Conservation (phyloP, 2,888 invertebrate genomes). For the Coecobrya sp. region DNA sequence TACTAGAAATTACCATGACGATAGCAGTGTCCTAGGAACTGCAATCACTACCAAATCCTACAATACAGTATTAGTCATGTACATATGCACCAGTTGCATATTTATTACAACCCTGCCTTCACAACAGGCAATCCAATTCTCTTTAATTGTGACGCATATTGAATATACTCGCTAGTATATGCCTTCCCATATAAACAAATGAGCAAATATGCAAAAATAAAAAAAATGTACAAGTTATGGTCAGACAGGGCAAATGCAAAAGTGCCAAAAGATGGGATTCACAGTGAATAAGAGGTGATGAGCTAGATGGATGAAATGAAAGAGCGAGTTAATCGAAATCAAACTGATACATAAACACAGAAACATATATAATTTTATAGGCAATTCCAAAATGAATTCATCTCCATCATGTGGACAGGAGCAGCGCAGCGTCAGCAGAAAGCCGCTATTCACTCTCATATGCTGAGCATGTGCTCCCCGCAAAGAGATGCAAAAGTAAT, state of each 20-base stretch:
- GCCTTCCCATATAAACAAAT: not conserved
- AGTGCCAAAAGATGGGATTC: not conserved
- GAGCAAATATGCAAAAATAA: not conserved
- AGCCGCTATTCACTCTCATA: conserved; percentile 9
- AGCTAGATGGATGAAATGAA: not conserved
- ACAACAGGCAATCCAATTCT: not conserved
- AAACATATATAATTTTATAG: conserved; percentile 39
- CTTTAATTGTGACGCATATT: conserved; percentile 15
- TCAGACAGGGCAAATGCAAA: not conserved
- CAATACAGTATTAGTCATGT: not conserved
- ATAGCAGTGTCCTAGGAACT: conserved; percentile 4
- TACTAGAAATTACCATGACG: not conserved
- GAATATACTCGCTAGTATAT: not conserved
- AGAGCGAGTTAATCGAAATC: conserved; percentile 36
- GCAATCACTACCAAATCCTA: not conserved
- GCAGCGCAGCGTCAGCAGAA: not conserved
- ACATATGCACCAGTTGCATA: not conserved
- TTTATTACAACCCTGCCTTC: not conserved
- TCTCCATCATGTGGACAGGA: conserved; percentile 39
- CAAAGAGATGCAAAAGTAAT: not conserved
- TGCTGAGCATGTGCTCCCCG: conserved; percentile 48
- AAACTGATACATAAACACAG: conserved; percentile 39
- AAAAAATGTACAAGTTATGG: too few species aligned
- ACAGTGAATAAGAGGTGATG: not conserved
- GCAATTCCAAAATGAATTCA: conserved; percentile 24